Conservation (phyloP, 1,140 invertebrate genomes). For the Notospermus geniculatus region DNA sequence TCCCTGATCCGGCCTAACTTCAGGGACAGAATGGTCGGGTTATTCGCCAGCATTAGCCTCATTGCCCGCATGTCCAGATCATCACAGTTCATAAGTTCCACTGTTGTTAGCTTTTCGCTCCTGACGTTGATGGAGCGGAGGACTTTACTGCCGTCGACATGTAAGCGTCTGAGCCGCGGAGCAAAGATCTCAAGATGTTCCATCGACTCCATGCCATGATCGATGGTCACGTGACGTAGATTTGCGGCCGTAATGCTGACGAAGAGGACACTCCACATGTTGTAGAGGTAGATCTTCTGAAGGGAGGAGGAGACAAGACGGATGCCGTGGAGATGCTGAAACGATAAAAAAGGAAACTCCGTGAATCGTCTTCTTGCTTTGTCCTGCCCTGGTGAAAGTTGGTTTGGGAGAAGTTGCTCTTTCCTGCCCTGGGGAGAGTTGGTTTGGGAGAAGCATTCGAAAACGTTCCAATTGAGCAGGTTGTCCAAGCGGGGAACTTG, state of each 20-base stretch:
- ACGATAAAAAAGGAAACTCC: neutral
- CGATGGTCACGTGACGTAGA: slow-evolving; percentile 35
- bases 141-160: slow-evolving; percentile 37
- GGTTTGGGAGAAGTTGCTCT: too few species aligned
- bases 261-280: slow-evolving; percentile 44
- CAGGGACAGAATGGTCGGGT: slow-evolving; percentile 30
- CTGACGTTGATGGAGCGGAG: slow-evolving; percentile 35
- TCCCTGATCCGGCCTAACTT: slow-evolving; percentile 39
- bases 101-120: slow-evolving; percentile 30
- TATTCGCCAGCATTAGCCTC: slow-evolving; percentile 30
- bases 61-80: slow-evolving; percentile 38
- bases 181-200: slow-evolving; percentile 40
- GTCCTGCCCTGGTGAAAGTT: too few species aligned
- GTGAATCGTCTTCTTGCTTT: too few species aligned
- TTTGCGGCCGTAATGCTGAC: slow-evolving; percentile 35
- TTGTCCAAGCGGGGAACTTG: too few species aligned
- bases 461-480: too few species aligned
- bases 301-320: slow-evolving; percentile 37
- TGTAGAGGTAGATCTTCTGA: slow-evolving; percentile 43
- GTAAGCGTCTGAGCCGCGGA: slow-evolving; percentile 28
- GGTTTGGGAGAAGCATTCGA: too few species aligned
- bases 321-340: slow-evolving; percentile 43
- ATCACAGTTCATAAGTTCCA: slow-evolving; percentile 43
- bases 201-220: slow-evolving; percentile 41
- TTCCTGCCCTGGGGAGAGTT: too few species aligned